Evolutionary conservation across 2,113 vertebrate genomes (phyloP).

Genomic region (Stegostoma tigrinum): DNA sequence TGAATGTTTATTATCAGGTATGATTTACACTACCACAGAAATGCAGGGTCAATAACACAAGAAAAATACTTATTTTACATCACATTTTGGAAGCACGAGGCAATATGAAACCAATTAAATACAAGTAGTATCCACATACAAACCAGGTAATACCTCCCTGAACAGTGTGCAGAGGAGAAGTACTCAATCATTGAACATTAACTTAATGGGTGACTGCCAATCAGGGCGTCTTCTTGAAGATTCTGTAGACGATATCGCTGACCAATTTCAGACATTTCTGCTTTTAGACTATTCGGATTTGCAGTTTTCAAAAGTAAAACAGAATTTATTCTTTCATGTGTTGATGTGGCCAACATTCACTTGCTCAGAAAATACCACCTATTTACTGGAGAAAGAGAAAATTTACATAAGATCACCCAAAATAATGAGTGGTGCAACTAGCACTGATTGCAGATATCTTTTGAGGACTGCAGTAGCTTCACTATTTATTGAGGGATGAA

Average conservation of each 20-base stretch:
- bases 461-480: neutral
- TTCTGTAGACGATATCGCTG: neutral
- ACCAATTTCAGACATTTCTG: neutral
- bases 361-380: constrained; percentile 15
- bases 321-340: neutral
- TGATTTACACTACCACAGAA: neutral
- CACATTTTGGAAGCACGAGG: neutral
- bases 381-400: constrained; percentile 11
- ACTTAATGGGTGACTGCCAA: neutral
- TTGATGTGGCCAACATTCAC: neutral
- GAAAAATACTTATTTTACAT: constrained; percentile 15
- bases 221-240: neutral
- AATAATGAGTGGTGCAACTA: neutral
- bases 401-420: neutral
- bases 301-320: neutral
- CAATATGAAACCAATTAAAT: neutral
- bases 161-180: neutral
- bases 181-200: neutral
- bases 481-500: neutral
- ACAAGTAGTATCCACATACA: neutral
- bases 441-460: neutral
- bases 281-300: neutral
- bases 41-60: neutral
- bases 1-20: neutral
- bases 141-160: neutral